Percentiles rank a stretch among this genome's conserved stretches.
Conservation (phyloP, 35 echinoderm and acorn worm genomes). For the Apostichopus japonicus region DNA sequence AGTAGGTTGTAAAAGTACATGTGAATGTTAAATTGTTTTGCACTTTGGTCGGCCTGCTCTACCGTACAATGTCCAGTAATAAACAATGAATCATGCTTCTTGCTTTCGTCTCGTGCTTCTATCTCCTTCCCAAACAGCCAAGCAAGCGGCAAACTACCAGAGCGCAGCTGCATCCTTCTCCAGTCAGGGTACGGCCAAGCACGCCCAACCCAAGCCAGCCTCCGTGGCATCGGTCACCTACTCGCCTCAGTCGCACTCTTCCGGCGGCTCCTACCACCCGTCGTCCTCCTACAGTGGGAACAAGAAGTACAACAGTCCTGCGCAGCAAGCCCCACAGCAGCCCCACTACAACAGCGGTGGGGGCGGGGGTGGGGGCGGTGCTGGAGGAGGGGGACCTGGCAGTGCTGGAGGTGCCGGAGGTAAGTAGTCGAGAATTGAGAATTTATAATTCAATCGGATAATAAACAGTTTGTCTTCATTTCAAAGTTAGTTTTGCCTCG, state of each 20-base stretch:
- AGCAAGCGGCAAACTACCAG: slow-evolving; percentile 56
- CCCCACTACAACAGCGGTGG: background rate
- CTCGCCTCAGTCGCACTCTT: slow-evolving; percentile 69
- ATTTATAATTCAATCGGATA: no score
- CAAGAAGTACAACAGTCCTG: slow-evolving; percentile 28
- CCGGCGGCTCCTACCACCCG: slow-evolving; percentile 42
- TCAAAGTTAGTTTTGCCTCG: no score
- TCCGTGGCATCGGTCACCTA: slow-evolving; percentile 77
- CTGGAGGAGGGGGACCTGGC: background rate
- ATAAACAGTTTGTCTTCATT: no score
- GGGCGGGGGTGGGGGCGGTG: background rate
- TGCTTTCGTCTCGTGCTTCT: no score
- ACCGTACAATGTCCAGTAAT: no score
- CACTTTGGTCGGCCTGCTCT: no score
- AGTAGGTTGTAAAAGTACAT: no score
- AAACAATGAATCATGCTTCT: no score
- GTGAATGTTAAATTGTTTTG: no score
- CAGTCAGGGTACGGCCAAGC: slow-evolving; percentile 61
- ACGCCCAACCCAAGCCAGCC: slow-evolving; percentile 60
- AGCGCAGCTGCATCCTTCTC: slow-evolving; percentile 58
- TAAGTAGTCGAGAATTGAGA: no score
- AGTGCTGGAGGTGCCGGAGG: background rate
- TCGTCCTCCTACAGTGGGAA: background rate
- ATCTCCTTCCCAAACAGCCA: background rate
- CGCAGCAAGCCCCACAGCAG: slow-evolving; percentile 25